These are phyloP conservation scores for Heliocidaris erythrogramma DNA, from an alignment of 35 echinoderm and acorn worm genomes.

Conservation along the genomic window DNA sequence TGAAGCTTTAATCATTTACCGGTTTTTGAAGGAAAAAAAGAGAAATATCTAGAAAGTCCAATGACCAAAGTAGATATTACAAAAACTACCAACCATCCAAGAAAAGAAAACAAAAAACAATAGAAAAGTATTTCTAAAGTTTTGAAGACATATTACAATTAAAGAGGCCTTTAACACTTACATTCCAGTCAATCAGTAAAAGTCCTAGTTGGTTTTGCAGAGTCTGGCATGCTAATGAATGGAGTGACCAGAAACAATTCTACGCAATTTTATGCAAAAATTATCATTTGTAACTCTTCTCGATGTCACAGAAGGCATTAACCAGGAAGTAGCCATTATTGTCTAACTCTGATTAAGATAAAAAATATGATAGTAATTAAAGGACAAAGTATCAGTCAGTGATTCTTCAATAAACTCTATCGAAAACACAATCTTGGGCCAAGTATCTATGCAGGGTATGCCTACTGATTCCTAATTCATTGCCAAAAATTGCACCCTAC, in stretches of 20 bases:
- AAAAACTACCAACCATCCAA: too few species aligned
- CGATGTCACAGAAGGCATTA: background rate
- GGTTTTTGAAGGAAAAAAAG: too few species aligned
- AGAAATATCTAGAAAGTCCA: too few species aligned
- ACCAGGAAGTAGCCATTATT: background rate
- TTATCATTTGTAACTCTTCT: background rate
- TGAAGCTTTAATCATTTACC: too few species aligned
- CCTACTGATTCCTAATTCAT: background rate
- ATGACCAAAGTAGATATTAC: too few species aligned
- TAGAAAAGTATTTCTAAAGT: too few species aligned
- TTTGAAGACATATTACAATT: too few species aligned
- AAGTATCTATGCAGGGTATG: background rate
- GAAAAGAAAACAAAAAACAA: too few species aligned
- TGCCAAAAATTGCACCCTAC: background rate
- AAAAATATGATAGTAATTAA: background rate
- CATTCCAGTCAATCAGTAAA: background rate
- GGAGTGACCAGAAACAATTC: background rate
- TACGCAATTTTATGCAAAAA: background rate
- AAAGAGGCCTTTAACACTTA: background rate
- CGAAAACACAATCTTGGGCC: background rate
- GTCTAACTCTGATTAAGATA: background rate
- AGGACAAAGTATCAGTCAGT: background rate
- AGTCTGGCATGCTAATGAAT: background rate
- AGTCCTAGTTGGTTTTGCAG: background rate
- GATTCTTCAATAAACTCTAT: background rate